A percentile compares a stretch with the other conserved stretches of the same genome.
These are phyloP conservation scores for Epistrophella euchroma DNA, from an alignment of 2,888 invertebrate species.

Conservation along the genomic window DNA sequence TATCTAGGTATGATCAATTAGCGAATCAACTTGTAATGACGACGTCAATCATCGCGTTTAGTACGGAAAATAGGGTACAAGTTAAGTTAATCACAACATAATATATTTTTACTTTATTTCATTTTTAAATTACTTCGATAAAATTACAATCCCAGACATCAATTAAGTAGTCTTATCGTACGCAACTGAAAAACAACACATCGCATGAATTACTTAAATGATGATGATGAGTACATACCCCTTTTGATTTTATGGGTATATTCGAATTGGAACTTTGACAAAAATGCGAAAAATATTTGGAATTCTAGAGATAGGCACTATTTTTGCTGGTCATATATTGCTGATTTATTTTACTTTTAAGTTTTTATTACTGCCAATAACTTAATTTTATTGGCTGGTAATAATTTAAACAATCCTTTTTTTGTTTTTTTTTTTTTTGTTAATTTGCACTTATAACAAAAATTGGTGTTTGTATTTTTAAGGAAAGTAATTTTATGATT, in stretches of 20 bases:
- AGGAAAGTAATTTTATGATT: not conserved
- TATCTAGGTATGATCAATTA: too few species aligned
- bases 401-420: too few species aligned
- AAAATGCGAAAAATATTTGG: constrained; percentile 2
- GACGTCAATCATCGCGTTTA: too few species aligned
- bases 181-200: not conserved
- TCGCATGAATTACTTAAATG: not conserved
- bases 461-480: not conserved
- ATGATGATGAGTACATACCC: constrained; percentile 32
- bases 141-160: constrained; percentile 55
- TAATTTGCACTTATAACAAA: not conserved
- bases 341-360: not conserved
- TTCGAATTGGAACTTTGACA: constrained; percentile 12
- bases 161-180: constrained; percentile 57
- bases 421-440: too few species aligned
- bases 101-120: not conserved
- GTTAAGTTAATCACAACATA: not conserved
- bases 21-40: too few species aligned
- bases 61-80: not conserved
- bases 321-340: not conserved
- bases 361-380: too few species aligned
- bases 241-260: constrained; percentile 28
- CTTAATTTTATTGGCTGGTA: not conserved
- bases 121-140: constrained; percentile 17
- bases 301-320: not conserved